Evolutionary conservation across 1,140 invertebrate species (phyloP), one percentile per base, ranked within the genome.

Genomic region (Fopius arisanus): DNA sequence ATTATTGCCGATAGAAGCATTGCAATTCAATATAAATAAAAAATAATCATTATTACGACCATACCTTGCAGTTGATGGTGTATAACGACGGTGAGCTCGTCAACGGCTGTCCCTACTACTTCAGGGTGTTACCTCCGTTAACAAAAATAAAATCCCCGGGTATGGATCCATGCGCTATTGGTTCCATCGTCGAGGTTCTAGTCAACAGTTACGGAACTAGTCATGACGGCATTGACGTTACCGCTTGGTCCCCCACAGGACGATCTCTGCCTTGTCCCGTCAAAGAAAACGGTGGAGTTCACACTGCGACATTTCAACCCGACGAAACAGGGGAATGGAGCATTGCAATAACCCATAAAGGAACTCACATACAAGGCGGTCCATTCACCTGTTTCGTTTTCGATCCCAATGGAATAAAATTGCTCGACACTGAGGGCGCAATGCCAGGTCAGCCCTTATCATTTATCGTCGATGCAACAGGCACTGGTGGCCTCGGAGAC

Each of bases 351-450:
- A 93, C 95, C 21, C 98, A 98, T 85, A 96, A 98, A 80, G 96
- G 95, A 40, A 94, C 96, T 82, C 96, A 98, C 83, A 98, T 99
- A 78, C 94, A 96, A 86, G 97, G 97, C 59, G 96, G 96, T 67
- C 98, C 98, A 2, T 99, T 98, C 87, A 96, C 95, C 0, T 99
- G 98, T 83, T 96, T 97, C 82, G 97, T 99, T 0, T 99, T 97
- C 80, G 97, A 99, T 88, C 95, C 97, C 0, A 93, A 96, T 75
- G 94, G 95, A 14, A 93, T 98, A 14, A 92, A 94, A 90, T 78
- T 94, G 1, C 84, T 90, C 23, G 91, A 92, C 4, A 87, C 92
- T 2, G 96, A 97, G 81, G 93, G 94, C 41, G 93, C 94, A 37
- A 89, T 94, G 78, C 93, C 95, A 0, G 85, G 93, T 89, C 84